Evolutionary conservation across 2,113 vertebrate species (phyloP), one percentile per base, ranked within the genome.

Genomic region (Onychostoma macrolepis): DNA sequence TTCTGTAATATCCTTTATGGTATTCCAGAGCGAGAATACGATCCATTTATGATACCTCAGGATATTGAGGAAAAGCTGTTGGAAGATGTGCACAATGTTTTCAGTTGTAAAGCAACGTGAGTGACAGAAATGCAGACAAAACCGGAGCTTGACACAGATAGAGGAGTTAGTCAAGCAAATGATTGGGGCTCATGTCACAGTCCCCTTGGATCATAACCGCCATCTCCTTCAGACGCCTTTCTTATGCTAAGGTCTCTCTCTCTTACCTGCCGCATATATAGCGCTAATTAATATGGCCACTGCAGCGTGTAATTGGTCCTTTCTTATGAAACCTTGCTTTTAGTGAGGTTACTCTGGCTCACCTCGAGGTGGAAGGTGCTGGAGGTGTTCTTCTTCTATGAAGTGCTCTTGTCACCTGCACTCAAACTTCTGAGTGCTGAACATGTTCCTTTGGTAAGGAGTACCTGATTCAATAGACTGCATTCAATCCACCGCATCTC

Each of bases 201-300:
- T 82, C 87, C 85, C 43, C 48, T 36, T 24, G 88, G 75, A 74
- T 83, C 85, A 85, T 87, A 48, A 61, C 24, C 61, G 26, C 50
- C n/a, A 45, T 87, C 78, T 85, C 77, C 75, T 82, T 82, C 80
- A 82, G 58, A 82, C 15, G 80, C 58, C 58, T 82, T 82, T 67
- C 80, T 65, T 65, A 65, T 43, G 24, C 48, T 56, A 13, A 65
- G 38, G 58, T 81, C 79, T 65, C 36, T 6, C 24, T 80, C 79
- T 58, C 83, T 33, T 81, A 87, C 67, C 84, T 77, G 88, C 84
- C 84, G 87, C 89, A 74, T 92, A 84, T 77, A 56, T 65, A 58
- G 78, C 58, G 87, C 91, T 95, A 96, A 96, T 96, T 96, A 95
- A 95, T 94, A 92, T 93, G 92, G 89, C 93, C 93, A 92, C 90